These are phyloP conservation scores for Lutraria lutraria DNA, from an alignment of 2,888 invertebrate species.

Conservation along the genomic window DNA sequence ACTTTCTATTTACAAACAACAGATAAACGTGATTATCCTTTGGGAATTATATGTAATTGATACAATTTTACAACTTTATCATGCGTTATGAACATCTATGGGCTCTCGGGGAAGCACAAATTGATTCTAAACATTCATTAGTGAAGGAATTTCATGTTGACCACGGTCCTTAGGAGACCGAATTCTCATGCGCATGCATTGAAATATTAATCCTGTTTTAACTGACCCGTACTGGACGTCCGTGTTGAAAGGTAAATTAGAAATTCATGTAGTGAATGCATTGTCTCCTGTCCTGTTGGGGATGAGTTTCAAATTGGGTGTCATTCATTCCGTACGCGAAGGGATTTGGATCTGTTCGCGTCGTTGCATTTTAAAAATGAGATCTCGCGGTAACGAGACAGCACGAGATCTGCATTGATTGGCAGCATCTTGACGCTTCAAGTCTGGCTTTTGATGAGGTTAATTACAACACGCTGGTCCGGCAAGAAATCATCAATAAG, in stretches of 20 bases:
- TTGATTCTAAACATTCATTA: conserved; percentile 62
- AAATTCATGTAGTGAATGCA: conserved; percentile 59
- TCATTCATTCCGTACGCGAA: conserved; percentile 57
- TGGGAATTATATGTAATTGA: conserved; percentile 50
- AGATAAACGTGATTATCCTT: conserved; percentile 23
- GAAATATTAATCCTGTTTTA: conserved; percentile 60
- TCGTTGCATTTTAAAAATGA: conserved; percentile 61
- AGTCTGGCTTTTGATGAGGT: conserved; percentile 63
- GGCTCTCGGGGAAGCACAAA: conserved; percentile 48
- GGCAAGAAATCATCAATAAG: conserved; percentile 9
- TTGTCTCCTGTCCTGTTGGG: conserved; percentile 58
- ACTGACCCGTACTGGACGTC: conserved; percentile 60
- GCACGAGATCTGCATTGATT: conserved; percentile 67
- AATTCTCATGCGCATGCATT: conserved; percentile 34
- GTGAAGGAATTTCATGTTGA: conserved; percentile 47
- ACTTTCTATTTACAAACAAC: conserved; percentile 53
- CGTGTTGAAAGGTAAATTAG: conserved; percentile 69
- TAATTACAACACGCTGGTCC: conserved; percentile 61
- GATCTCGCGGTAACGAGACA: conserved; percentile 68
- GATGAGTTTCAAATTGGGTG: conserved; percentile 55
- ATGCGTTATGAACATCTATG: conserved; percentile 47
- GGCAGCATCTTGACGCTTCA: conserved; percentile 60
- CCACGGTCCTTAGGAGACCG: not conserved
- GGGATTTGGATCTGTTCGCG: conserved; percentile 58
- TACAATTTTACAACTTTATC: conserved; percentile 53